Conservation (phyloP, 2,888 invertebrate species). For the Fragum sueziense region DNA sequence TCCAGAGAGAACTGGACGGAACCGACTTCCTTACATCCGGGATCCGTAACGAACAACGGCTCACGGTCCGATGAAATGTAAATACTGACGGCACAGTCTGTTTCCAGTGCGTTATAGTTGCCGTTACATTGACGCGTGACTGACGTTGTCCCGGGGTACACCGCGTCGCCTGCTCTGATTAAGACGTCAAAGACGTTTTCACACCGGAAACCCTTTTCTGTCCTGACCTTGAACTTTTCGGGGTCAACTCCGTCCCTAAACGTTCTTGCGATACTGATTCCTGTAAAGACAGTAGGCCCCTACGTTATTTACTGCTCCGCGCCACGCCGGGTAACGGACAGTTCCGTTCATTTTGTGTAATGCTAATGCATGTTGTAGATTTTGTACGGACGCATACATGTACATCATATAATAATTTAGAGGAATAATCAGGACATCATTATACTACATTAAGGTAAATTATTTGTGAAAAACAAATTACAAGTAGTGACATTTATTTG, state of each 20-base stretch:
- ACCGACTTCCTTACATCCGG: conserved; percentile 5
- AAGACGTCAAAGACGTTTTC: conserved; percentile 19
- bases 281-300: background rate
- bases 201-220: background rate
- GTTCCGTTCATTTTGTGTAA: too few relatives aligned
- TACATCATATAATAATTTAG: too few relatives aligned
- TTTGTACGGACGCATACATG: too few relatives aligned
- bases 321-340: too few relatives aligned
- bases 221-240: background rate
- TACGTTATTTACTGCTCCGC: too few relatives aligned
- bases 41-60: background rate
- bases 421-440: too few relatives aligned
- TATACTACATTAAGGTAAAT: too few relatives aligned
- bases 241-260: background rate
- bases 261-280: background rate
- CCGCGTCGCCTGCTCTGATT: background rate
- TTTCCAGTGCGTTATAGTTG: background rate
- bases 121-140: conserved; percentile 7
- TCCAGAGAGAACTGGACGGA: conserved; percentile 4
- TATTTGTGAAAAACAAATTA: too few relatives aligned
- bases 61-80: conserved; percentile 3
- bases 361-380: too few relatives aligned
- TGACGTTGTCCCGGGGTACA: conserved; percentile 5
- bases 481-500: too few relatives aligned
- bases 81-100: background rate